Evolutionary conservation across 2,888 invertebrate species (phyloP).

Genomic region (Standfussiana lucernea): DNA sequence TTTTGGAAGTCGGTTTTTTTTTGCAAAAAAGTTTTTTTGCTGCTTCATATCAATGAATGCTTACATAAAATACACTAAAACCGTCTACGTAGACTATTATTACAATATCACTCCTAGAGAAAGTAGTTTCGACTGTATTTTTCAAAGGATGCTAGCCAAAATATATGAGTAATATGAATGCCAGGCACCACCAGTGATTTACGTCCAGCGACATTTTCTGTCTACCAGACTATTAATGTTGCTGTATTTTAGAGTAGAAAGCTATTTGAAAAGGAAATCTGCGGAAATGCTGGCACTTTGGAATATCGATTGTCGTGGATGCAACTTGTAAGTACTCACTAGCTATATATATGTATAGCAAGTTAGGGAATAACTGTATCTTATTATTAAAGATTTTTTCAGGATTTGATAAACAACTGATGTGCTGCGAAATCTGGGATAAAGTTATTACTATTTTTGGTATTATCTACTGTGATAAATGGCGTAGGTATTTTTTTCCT

Average conservation of each 20-base stretch:
- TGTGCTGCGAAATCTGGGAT: neutral
- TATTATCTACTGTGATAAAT: neutral
- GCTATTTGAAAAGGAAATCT: conserved; percentile 58
- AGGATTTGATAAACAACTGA: neutral
- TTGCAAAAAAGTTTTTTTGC: no score
- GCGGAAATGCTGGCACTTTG: conserved; percentile 45
- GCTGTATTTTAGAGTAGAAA: conserved; percentile 58
- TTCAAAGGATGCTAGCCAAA: conserved; percentile 53
- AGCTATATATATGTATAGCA: neutral
- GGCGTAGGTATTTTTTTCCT: neutral
- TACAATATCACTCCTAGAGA: conserved; percentile 47
- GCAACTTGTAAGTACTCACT: conserved; percentile 7
- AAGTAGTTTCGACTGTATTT: conserved; percentile 57
- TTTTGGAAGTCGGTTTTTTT: no score
- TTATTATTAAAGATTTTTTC: neutral
- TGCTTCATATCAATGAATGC: neutral
- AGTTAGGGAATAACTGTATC: neutral
- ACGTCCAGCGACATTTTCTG: conserved; percentile 62
- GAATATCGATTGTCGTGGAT: conserved; percentile 50
- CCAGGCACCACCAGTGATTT: conserved; percentile 52
- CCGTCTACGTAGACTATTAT: conserved; percentile 30
- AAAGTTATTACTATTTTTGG: neutral
- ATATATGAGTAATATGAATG: conserved; percentile 61
- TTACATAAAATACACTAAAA: neutral
- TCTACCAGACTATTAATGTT: conserved; percentile 65